These are phyloP conservation scores for Oreonectes daqikongensis DNA, from an alignment of 2,797 vertebrate genomes.

Conservation along the genomic window DNA sequence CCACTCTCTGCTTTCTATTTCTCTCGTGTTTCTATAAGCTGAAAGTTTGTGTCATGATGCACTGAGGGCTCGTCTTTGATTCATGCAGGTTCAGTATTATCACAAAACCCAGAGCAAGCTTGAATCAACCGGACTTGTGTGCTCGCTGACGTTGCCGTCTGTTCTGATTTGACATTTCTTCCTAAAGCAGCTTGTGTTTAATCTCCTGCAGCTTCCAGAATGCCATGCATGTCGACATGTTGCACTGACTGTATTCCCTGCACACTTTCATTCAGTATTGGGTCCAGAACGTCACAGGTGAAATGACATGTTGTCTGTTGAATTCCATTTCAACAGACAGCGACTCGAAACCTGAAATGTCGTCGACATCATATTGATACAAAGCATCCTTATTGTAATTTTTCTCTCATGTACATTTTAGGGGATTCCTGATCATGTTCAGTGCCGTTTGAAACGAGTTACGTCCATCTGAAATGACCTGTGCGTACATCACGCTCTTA, in stretches of 20 bases:
- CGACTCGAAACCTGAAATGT: neutral
- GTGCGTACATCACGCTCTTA: conserved; percentile 3
- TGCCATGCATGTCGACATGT: conserved; percentile 10
- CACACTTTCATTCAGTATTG: conserved; percentile 36
- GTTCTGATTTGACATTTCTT: too few species aligned
- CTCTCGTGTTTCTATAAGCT: neutral
- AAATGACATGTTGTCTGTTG: too few species aligned
- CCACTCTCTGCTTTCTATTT: neutral
- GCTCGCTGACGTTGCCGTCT: neutral
- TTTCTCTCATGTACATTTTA: neutral
- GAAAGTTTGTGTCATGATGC: too few species aligned
- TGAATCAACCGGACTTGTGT: too few species aligned
- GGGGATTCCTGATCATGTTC: conserved; percentile 21
- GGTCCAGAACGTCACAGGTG: conserved; percentile 15
- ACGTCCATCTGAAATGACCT: neutral
- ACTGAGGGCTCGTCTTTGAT: neutral
- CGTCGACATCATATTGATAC: neutral
- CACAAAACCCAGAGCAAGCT: neutral
- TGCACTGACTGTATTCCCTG: conserved; percentile 9
- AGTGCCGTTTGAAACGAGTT: conserved; percentile 1
- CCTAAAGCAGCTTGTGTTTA: conserved; percentile 7
- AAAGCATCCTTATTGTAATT: neutral
- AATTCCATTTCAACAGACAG: conserved; percentile 15
- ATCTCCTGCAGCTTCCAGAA: conserved; percentile 11
- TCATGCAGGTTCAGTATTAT: conserved; percentile 21